Percentiles rank a stretch among this genome's conserved stretches.
phyloP scores from a whole-genome alignment of 2,113 vertebrate species.

The western clawed frog (Xenopus tropicalis) region DNA sequence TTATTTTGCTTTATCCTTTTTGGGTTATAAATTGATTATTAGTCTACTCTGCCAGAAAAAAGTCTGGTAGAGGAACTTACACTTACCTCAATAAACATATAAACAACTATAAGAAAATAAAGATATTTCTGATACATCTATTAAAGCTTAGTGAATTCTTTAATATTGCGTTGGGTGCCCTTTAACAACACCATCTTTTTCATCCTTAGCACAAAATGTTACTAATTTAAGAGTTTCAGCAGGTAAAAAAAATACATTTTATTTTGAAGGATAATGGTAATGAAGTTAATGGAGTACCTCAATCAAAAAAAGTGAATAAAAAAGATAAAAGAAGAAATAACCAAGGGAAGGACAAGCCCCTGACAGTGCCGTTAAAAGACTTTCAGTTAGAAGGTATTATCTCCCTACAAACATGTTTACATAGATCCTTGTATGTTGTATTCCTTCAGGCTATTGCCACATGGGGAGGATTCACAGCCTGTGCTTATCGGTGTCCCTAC shows the following conservation, averaged over 20 bases:
- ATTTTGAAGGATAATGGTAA: conserved; percentile 62
- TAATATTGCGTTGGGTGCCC: no score
- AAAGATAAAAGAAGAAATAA: conserved; percentile 88
- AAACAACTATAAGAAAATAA: no score
- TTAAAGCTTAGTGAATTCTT: no score
- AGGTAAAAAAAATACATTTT: no score
- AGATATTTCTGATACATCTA: no score
- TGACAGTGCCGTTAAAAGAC: conserved; percentile 85
- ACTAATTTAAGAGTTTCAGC: no score
- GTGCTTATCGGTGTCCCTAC: no score
- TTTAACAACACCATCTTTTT: background rate
- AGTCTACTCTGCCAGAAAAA: no score
- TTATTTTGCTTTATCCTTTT: no score
- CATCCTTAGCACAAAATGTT: background rate
- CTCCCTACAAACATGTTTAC: conserved; percentile 41
- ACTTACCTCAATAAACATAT: no score
- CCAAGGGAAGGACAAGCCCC: conserved; percentile 86
- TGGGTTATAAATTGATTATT: no score
- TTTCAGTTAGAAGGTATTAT: conserved; percentile 81
- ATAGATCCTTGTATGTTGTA: background rate
- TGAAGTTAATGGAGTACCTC: conserved; percentile 69
- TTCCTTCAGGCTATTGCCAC: background rate
- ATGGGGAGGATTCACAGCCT: background rate
- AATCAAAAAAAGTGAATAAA: conserved; percentile 75
- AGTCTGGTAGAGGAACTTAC: no score